A percentile compares a stretch with the other conserved stretches of the same genome.
These are phyloP conservation scores for Sarcophaga variegata DNA, from an alignment of 2,888 invertebrate genomes.

Conservation along the genomic window DNA sequence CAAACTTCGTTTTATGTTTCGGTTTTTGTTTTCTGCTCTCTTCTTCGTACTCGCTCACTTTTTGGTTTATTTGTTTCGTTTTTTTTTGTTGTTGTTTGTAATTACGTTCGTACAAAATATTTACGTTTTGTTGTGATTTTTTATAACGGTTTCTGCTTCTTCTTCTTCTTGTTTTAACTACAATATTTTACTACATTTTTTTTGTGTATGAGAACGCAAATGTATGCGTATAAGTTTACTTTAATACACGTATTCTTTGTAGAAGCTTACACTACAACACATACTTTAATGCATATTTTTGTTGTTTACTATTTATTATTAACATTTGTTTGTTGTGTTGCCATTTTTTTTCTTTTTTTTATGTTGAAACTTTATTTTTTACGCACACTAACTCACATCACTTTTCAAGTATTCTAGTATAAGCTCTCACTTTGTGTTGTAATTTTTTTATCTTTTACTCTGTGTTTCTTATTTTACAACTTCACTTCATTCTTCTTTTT, in stretches of 20 bases:
- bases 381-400: slow-evolving; percentile 45
- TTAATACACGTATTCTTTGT: too few relatives aligned
- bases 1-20: slow-evolving; percentile 34
- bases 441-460: slow-evolving; percentile 11
- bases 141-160: slow-evolving; percentile 5
- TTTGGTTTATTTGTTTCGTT: neutral
- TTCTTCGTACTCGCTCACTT: neutral
- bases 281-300: slow-evolving; percentile 41
- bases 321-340: slow-evolving; percentile 10
- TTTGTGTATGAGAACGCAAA: neutral
- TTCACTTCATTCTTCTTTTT: slow-evolving; percentile 31
- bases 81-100: slow-evolving; percentile 33
- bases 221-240: too few relatives aligned
- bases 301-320: slow-evolving; percentile 49
- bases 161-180: slow-evolving; percentile 3
- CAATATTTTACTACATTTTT: slow-evolving; percentile 44
- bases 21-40: slow-evolving; percentile 41
- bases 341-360: neutral
- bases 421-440: slow-evolving; percentile 21
- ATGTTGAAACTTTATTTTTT: neutral
- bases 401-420: slow-evolving; percentile 49
- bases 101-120: slow-evolving; percentile 32
- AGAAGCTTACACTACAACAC: neutral
- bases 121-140: slow-evolving; percentile 29
- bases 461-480: slow-evolving; percentile 59